Evolutionary conservation across 2,888 invertebrate species (phyloP), one percentile per base, ranked within the genome.

Genomic region (Platycnemis pennipes): DNA sequence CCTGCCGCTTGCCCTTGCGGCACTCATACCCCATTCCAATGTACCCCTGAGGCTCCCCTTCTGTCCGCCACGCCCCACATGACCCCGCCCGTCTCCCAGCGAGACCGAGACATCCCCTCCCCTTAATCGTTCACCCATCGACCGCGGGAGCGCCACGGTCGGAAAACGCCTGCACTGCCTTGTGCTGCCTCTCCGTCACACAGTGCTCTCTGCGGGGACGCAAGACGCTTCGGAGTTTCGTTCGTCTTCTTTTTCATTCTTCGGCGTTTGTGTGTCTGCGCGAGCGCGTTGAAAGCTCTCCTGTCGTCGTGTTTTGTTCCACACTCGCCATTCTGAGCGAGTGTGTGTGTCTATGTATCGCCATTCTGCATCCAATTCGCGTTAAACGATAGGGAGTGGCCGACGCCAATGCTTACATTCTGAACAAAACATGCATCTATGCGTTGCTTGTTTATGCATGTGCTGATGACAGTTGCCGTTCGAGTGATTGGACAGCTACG

Each of bases 241-340:
- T 37, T 77, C 77, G 31, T 77, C 77, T 77, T 77, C 77, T 77
- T 31, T 77, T 77, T 77, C 77, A 77, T 37, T 77, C 77, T 77
- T 77, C 77, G 77, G 77, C 77, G 77, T 77, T 77, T 77, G 77
- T 77, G 37, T 77, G 31, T 77, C 77, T 77, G 77, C 77, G 77
- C 77, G 77, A 77, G 77, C 77, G 77, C 77, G 77, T 77, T 37
- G 77, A 37, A 77, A 31, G 77, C 77, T 37, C 77, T 77, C 77
- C 31, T 77, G 11, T 77, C 77, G 37, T 13, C 37, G 77, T 77
- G 77, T 77, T 77, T 77, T 77, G 77, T 77, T 77, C 37, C 77
- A 37, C 16, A 26, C 77, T 77, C 77, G 77, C 77, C 77, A 77
- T 77, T 77, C 77, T 37, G 77, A 37, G 37, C 77, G 77, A 77